Evolutionary conservation across 2,888 invertebrate species (phyloP), one percentile per base, ranked within the genome.

Genomic region (Stenchaetothrips biformis): DNA sequence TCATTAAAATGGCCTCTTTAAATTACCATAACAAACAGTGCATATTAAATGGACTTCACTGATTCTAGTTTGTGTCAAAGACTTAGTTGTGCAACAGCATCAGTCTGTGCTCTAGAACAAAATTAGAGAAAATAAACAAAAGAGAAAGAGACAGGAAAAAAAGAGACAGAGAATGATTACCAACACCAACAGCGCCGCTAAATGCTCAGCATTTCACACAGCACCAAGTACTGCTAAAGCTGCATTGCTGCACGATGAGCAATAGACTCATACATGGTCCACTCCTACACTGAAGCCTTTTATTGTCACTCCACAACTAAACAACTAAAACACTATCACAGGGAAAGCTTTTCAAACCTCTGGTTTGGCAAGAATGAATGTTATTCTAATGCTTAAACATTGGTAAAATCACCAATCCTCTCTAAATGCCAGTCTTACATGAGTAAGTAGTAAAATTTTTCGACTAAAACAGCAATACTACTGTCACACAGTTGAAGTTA

Each of bases 331-430:
- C 25, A n/a, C 67, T 74, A 74, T 74, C 67, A 74, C 67, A 74
- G 67, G 67, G 25, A 74, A 74, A 25, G 67, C 67, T 74, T 74
- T 25, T 25, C 25, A 74, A 74, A 21, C 67, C 67, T 25, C 67
- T 25, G 25, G 67, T 74, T 74, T 74, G 67, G 67, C 67, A 74
- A 74, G 67, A 74, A 74, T 21, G n/a, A 11, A 74, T 74, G 25
- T 25, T 9, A 7, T 21, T 21, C 21, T 21, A n/a, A 21, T n/a
- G 18, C 11, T 25, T 25, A 25, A 25, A 59, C n/a, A 74, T 25
- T 21, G 25, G 67, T 74, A 21, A 74, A 74, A 21, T 21, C 4
- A 74, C 25, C 67, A 59, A 6, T 9, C 13, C 59, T 8, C 25
- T 25, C 67, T 25, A 74, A 25, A 25, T 7, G 21, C 67, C 67